These are phyloP conservation scores for Entomobrya multifasciata DNA, from an alignment of 2,888 invertebrate species.

Conservation along the genomic window DNA sequence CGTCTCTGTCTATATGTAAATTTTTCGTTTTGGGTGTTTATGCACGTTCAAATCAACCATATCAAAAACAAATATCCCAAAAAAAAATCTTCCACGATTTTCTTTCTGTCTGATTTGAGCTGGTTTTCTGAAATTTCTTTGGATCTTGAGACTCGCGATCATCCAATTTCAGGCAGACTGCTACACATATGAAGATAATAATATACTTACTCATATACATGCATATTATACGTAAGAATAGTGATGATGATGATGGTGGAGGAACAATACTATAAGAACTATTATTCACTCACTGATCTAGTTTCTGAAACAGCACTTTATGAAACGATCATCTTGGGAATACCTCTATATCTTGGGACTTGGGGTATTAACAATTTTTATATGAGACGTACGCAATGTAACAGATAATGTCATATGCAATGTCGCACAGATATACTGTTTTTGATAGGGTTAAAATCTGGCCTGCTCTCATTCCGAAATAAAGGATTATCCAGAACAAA, in stretches of 20 bases:
- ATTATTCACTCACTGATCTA: conserved; percentile 18
- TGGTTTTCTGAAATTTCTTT: conserved; percentile 16
- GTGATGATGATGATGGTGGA: too few species aligned
- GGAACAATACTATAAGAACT: conserved; percentile 8
- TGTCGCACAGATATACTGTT: background rate
- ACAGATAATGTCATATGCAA: background rate
- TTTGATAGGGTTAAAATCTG: conserved; percentile 27
- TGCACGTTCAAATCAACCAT: conserved; percentile 17
- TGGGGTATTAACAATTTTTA: too few species aligned
- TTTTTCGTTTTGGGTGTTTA: too few species aligned
- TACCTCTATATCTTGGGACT: too few species aligned
- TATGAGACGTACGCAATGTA: too few species aligned
- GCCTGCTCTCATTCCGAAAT: conserved; percentile 41
- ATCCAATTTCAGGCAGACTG: background rate
- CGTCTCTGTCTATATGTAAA: background rate
- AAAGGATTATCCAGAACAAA: conserved; percentile 37
- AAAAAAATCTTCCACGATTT: conserved; percentile 25
- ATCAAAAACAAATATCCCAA: conserved; percentile 30
- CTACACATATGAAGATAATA: background rate
- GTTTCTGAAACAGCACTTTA: conserved; percentile 19
- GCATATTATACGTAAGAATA: background rate
- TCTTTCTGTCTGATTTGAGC: conserved; percentile 23
- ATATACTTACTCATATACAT: background rate
- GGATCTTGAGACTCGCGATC: background rate
- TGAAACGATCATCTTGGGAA: conserved; percentile 59